Percentiles rank a stretch among this genome's conserved stretches.
Evolutionary conservation across 1,140 invertebrate genomes (phyloP).

Genomic region (Nilaparvata lugens): DNA sequence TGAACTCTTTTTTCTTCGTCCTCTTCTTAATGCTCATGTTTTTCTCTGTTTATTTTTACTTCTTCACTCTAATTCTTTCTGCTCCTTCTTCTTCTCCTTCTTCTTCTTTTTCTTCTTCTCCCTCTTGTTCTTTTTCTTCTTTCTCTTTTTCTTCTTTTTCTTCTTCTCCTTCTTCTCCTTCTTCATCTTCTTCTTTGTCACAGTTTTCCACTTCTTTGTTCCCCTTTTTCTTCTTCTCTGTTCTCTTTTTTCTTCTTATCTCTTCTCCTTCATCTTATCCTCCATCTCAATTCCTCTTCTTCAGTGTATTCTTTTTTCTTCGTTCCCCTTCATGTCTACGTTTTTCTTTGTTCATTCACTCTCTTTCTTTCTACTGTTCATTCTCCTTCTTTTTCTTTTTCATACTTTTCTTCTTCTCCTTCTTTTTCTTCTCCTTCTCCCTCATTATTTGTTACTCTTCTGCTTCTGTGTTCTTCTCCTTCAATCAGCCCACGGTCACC

Average conservation of each 20-base stretch:
- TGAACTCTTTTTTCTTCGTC: neutral
- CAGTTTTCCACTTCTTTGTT: neutral
- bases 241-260: neutral
- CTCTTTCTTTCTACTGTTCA: neutral
- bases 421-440: conserved; percentile 4
- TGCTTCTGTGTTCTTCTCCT: no score
- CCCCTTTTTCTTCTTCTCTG: conserved; percentile 6
- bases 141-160: neutral
- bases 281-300: neutral
- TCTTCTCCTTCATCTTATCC: no score
- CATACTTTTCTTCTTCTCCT: neutral
- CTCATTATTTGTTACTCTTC: no score
- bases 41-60: no score
- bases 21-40: no score
- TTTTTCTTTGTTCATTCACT: neutral
- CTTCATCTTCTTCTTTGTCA: conserved; percentile 4
- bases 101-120: neutral
- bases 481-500: no score
- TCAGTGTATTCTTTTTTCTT: no score
- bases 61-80: neutral
- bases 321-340: no score
- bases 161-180: neutral
- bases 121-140: no score
- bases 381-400: conserved; percentile 5
- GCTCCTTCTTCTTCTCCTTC: neutral